These are phyloP conservation scores for Diachasmimorpha longicaudata DNA, from an alignment of 1,140 invertebrate species.

Conservation along the genomic window DNA sequence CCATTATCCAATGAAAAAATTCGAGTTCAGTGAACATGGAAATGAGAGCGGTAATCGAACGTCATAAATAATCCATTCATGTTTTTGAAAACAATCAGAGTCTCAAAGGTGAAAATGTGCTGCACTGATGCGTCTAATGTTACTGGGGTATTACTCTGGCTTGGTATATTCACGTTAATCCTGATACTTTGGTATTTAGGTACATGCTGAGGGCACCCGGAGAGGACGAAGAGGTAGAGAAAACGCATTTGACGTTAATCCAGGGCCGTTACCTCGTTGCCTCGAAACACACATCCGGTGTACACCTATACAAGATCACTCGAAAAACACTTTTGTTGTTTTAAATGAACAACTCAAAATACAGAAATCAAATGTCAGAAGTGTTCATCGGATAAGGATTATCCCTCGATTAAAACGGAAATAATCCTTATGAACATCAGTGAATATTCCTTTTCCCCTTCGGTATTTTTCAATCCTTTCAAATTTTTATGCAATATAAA, in stretches of 20 bases:
- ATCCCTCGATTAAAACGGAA: neutral
- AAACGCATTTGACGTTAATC: conserved; percentile 25
- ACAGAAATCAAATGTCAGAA: conserved; percentile 1
- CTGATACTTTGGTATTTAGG: neutral
- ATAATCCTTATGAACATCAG: no score
- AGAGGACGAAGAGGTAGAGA: conserved; percentile 6
- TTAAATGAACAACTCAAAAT: neutral
- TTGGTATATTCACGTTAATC: neutral
- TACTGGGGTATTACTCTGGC: neutral
- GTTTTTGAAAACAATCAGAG: conserved; percentile 10
- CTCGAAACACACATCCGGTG: conserved; percentile 35
- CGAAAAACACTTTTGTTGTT: conserved; percentile 4
- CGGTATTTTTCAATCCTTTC: no score
- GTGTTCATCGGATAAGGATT: neutral
- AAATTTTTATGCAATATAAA: no score
- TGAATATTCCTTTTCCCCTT: no score
- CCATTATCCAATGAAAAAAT: neutral
- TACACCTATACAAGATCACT: conserved; percentile 17
- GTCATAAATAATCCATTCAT: conserved; percentile 23
- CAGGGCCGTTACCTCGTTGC: conserved; percentile 35
- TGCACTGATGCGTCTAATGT: neutral
- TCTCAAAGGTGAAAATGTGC: neutral
- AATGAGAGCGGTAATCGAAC: conserved; percentile 19
- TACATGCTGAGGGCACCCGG: neutral
- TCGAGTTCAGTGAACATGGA: conserved; percentile 20